A percentile compares a stretch with the other conserved stretches of the same genome.
Evolutionary conservation across 2,888 invertebrate genomes (phyloP).

Genomic region (Ormyrus thymus): DNA sequence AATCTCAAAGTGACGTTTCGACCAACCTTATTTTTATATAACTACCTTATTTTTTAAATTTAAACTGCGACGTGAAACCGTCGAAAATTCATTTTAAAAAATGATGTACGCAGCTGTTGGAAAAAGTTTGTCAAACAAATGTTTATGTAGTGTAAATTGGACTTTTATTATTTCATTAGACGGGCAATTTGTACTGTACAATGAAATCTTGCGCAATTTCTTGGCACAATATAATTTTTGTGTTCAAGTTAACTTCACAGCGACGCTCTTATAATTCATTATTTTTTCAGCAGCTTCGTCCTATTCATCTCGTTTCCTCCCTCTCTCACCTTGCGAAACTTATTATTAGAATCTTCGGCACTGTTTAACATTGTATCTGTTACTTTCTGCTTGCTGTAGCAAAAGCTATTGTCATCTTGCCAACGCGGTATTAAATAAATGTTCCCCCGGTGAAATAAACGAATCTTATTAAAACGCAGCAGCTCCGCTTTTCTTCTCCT

Average conservation of each 20-base stretch:
- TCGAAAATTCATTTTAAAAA: too few species aligned
- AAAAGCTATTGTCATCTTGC: slow-evolving; percentile 17
- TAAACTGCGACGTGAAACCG: too few species aligned
- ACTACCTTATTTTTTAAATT: too few species aligned
- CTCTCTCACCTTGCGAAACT: neutral
- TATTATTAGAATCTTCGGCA: slow-evolving; percentile 9
- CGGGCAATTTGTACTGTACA: too few species aligned
- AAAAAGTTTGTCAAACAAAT: too few species aligned
- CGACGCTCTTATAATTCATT: neutral
- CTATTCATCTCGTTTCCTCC: neutral
- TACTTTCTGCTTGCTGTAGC: neutral
- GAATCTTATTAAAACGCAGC: slow-evolving; percentile 3
- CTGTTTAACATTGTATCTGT: slow-evolving; percentile 5
- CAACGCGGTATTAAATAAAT: slow-evolving; percentile 13
- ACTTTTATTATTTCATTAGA: too few species aligned
- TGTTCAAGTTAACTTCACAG: too few species aligned
- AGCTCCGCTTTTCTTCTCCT: neutral
- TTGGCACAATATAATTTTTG: too few species aligned
- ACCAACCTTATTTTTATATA: too few species aligned
- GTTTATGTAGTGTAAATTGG: too few species aligned
- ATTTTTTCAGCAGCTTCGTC: neutral
- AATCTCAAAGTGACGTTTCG: neutral
- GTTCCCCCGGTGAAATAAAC: neutral
- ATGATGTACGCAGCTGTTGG: too few species aligned
- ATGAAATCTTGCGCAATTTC: too few species aligned